A percentile compares a stretch with the other conserved stretches of the same genome.
phyloP scores from a whole-genome alignment of 2,113 vertebrate genomes.

The Solea senegalensis region DNA sequence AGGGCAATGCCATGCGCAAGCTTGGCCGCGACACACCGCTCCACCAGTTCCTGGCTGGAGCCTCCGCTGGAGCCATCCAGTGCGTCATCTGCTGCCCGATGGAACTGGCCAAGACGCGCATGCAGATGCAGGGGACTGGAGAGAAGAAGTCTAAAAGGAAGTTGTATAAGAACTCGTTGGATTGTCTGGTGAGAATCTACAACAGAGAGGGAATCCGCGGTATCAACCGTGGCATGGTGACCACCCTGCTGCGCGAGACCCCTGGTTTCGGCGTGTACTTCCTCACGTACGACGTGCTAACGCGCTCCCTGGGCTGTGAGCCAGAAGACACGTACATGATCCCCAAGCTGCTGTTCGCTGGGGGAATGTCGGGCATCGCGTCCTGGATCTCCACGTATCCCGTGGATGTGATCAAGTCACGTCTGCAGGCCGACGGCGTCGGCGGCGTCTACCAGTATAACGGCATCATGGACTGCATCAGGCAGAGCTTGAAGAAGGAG shows the following conservation, averaged over 20 bases:
- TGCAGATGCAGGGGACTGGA: constrained; percentile 95
- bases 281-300: constrained; percentile 90
- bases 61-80: constrained; percentile 93
- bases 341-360: constrained; percentile 93
- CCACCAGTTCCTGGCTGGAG: constrained; percentile 95
- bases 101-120: constrained; percentile 97
- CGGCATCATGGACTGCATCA: constrained; percentile 89
- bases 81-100: constrained; percentile 96
- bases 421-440: constrained; percentile 92
- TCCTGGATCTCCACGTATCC: constrained; percentile 98
- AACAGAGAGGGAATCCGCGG: constrained; percentile 89
- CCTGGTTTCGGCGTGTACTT: constrained; percentile 98
- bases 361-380: constrained; percentile 91
- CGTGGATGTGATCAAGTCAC: constrained; percentile 94
- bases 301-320: constrained; percentile 90
- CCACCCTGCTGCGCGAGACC: constrained; percentile 92
- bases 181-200: constrained; percentile 94
- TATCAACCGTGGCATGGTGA: constrained; percentile 93
- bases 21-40: constrained; percentile 90
- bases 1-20: constrained; percentile 91
- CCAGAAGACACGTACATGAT: constrained; percentile 90
- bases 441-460: constrained; percentile 88
- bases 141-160: constrained; percentile 87
- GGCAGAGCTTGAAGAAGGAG: constrained; percentile 88
- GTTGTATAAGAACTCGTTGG: constrained; percentile 93